Evolutionary conservation across 2,113 vertebrate genomes (phyloP).

Genomic region (Oryzias curvinotus): DNA sequence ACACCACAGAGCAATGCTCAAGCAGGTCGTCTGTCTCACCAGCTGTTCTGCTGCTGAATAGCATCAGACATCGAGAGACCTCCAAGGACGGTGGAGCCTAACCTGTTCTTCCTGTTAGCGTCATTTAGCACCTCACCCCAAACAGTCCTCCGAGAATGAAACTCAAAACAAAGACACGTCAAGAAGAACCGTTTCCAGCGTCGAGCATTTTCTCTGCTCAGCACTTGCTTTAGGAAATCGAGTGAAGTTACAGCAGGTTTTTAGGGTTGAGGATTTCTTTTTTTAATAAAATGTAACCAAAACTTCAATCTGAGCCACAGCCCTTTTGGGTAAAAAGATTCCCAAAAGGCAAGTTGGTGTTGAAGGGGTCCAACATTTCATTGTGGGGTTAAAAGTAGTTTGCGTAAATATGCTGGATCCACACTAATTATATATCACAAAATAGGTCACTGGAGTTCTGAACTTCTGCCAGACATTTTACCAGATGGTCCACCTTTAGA

Average conservation of each 20-base stretch:
- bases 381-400: slow-evolving; percentile 4
- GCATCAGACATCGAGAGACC: background rate
- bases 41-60: background rate
- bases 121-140: slow-evolving; percentile 26
- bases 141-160: slow-evolving; percentile 33
- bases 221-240: too few relatives aligned
- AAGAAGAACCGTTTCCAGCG: slow-evolving; percentile 37
- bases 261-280: too few relatives aligned
- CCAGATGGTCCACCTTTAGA: slow-evolving; percentile 7
- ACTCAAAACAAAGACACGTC: slow-evolving; percentile 31
- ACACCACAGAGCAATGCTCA: slow-evolving; percentile 5
- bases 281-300: too few relatives aligned
- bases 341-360: background rate
- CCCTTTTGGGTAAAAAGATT: too few relatives aligned
- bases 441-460: slow-evolving; percentile 3
- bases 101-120: slow-evolving; percentile 68
- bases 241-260: too few relatives aligned
- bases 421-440: slow-evolving; percentile 23
- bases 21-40: background rate
- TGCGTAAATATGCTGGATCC: background rate
- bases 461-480: background rate
- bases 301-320: too few relatives aligned
- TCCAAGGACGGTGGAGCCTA: slow-evolving; percentile 21
- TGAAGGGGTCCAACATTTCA: background rate
- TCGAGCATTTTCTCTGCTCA: background rate